A percentile compares a stretch with the other conserved stretches of the same genome.
These are phyloP conservation scores for Cabera pusaria DNA, from an alignment of 2,888 invertebrate species.

Conservation along the genomic window DNA sequence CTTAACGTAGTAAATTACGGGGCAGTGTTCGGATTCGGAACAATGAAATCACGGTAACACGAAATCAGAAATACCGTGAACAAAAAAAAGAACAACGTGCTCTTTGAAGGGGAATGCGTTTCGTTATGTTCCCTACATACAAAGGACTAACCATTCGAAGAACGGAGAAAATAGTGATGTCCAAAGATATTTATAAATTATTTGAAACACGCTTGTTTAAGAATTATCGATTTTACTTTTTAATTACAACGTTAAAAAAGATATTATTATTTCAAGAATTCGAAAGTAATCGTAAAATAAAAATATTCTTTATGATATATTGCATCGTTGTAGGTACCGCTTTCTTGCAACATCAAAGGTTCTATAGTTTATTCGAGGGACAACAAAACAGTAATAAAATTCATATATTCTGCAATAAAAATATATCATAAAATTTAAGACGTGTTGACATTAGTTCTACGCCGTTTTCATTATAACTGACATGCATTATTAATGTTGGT, in stretches of 20 bases:
- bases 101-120: conserved; percentile 57
- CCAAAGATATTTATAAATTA: conserved; percentile 39
- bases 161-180: conserved; percentile 50
- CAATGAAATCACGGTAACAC: conserved; percentile 55
- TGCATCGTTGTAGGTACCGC: conserved; percentile 35
- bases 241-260: conserved; percentile 13
- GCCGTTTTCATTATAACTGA: conserved; percentile 25
- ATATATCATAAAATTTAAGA: conserved; percentile 35
- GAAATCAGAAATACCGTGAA: conserved; percentile 55
- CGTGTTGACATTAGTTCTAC: conserved; percentile 26
- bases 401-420: conserved; percentile 44
- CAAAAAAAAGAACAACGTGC: conserved; percentile 55
- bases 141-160: conserved; percentile 56
- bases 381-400: conserved; percentile 40
- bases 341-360: conserved; percentile 41
- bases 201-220: conserved; percentile 24
- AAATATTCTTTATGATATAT: conserved; percentile 54
- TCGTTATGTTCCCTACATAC: conserved; percentile 57
- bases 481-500: conserved; percentile 14
- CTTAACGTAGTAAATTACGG: conserved; percentile 53
- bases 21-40: conserved; percentile 45
- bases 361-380: conserved; percentile 24
- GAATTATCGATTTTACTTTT: conserved; percentile 3
- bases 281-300: conserved; percentile 44
- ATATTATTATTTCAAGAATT: conserved; percentile 29